Evolutionary conservation across 2,797 vertebrate species (phyloP).

Genomic region (Mus caroli): DNA sequence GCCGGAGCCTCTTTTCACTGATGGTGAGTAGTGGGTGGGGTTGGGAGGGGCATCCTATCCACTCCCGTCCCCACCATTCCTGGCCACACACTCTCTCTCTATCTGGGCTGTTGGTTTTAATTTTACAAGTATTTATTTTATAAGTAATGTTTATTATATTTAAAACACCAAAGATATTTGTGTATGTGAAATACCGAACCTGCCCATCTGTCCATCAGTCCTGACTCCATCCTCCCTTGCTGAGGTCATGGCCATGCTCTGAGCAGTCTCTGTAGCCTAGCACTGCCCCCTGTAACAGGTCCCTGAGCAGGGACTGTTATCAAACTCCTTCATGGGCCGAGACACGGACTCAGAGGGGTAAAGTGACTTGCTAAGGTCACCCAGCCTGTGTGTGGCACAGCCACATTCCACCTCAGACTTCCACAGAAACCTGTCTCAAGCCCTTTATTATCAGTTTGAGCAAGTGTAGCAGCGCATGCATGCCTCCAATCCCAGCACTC

Average conservation of each 20-base stretch:
- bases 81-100: rapidly evolving
- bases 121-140: neutral
- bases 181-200: neutral
- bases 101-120: neutral
- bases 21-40: conserved; percentile 91
- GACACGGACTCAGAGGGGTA: neutral
- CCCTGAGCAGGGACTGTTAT: neutral
- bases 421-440: neutral
- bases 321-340: neutral
- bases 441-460: neutral
- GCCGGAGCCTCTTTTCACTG: conserved; percentile 97
- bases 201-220: neutral
- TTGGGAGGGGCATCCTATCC: neutral
- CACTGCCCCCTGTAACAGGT: neutral
- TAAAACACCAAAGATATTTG: neutral
- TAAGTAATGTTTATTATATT: neutral
- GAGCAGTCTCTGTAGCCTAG: neutral
- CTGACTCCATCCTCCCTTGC: neutral
- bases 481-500: neutral
- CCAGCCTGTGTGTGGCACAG: neutral
- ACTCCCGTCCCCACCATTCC: rapidly evolving
- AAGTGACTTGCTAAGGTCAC: neutral
- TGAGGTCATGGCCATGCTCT: neutral
- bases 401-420: neutral
- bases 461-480: too few species aligned